phyloP scores from a whole-genome alignment of 2,113 vertebrate genomes.

The Chrysochloris asiatica region DNA sequence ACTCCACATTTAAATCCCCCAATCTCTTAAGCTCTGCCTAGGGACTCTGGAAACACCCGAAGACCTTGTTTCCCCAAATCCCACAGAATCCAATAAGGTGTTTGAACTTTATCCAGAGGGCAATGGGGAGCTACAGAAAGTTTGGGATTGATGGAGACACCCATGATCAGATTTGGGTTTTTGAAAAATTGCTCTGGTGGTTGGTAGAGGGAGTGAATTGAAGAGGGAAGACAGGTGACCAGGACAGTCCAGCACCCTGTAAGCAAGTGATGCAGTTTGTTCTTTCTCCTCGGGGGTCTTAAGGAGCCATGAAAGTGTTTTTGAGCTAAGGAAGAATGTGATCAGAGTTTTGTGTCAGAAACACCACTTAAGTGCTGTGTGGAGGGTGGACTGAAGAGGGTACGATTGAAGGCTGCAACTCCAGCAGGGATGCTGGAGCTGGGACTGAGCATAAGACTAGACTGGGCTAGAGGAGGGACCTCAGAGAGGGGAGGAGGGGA shows the following conservation, averaged over 20 bases:
- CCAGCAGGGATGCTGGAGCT: not conserved
- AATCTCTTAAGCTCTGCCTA: not conserved
- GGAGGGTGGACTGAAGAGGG: not conserved
- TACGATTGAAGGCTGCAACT: not conserved
- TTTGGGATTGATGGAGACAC: not conserved
- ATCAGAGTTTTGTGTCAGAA: not conserved
- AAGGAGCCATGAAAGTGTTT: not conserved
- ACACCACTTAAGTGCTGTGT: not conserved
- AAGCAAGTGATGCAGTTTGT: not conserved
- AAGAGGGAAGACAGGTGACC: not conserved
- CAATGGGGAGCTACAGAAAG: not conserved
- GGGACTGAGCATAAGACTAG: not conserved
- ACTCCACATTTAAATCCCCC: too few species aligned
- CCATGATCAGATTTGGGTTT: not conserved
- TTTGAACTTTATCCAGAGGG: slow-evolving; percentile 16
- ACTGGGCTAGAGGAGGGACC: not conserved
- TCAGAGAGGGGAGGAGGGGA: not conserved
- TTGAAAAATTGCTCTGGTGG: not conserved
- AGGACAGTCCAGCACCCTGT: not conserved
- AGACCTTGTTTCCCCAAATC: not conserved
- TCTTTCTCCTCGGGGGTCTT: not conserved
- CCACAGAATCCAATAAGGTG: too few species aligned
- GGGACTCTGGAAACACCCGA: not conserved
- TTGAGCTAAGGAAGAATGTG: not conserved
- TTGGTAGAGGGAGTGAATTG: not conserved